Evolutionary conservation across 2,113 vertebrate genomes (phyloP), one percentile per base, ranked within the genome.

Genomic region (Nettapus auritus): DNA sequence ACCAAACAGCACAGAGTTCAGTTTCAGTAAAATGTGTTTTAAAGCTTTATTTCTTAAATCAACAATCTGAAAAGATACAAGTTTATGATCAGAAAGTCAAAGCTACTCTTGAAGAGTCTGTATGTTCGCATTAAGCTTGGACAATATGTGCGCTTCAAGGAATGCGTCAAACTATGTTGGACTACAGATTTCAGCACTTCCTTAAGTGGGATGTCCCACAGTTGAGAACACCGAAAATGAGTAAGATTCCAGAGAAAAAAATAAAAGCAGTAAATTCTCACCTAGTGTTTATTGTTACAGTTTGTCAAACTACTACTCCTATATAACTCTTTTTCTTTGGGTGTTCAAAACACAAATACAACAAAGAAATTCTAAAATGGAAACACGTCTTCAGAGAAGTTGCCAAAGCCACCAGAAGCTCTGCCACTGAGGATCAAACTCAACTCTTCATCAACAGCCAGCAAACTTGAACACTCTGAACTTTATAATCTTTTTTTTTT

Each of bases 141-240:
- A 40, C 17, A 40, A 28, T 5, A 11, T 13, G 36, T 5, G 5
- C 36, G 18, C 26, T 40, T 64, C 36, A 40, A 19, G 26, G 26
- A 64, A 12, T 8, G 25, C 11, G 5, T 25, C 59, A 33, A 50
- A 46, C 21, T 14, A 23, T 0, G 26, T 0, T 19, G 11, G 4
- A n/a, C 62, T 11, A 78, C 31, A 78, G 10, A 67, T 50, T 74
- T 46, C 64, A 63, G n/a, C 23, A 34, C 17, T 78, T 89, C 53
- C 56, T 34, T 78, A 60, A 46, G 57, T 3, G 3, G 73, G 16
- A 6, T 44, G 36, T 56, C 81, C 36, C 31, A 5, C 26, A 82
- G 29, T 6, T 26, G 3, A 64, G 8, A 92, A 76, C 15, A 44
- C 6, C 34, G 62, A 70, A 57, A 63, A 33, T 44, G 17, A 48